Conservation (phyloP, 53 echinoderm and acorn worm species). For the Crossaster papposus region DNA sequence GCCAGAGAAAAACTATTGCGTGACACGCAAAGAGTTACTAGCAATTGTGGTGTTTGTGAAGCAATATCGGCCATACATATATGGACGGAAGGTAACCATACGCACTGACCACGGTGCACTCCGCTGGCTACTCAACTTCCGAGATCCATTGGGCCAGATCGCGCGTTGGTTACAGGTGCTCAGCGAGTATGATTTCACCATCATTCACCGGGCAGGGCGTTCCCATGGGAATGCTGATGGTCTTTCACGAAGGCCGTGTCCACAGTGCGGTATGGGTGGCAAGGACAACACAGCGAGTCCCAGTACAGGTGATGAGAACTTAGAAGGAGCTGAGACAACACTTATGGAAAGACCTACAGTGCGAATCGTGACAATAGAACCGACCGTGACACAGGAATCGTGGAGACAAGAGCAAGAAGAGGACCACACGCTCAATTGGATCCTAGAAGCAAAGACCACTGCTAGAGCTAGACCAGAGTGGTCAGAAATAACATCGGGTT, state of each 20-base stretch:
- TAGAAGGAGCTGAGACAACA: not conserved
- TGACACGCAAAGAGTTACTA: too few relatives aligned
- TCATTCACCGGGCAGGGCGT: too few relatives aligned
- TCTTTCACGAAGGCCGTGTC: conserved; percentile 28
- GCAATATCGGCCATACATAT: conserved; percentile 28
- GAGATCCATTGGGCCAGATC: conserved; percentile 47
- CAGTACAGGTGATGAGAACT: not conserved
- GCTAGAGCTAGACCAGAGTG: conserved; percentile 20
- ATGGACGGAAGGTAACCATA: conserved; percentile 20
- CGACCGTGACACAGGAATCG: conserved; percentile 6
- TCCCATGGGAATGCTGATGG: conserved; percentile 46
- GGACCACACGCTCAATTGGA: not conserved
- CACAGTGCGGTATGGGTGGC: conserved; percentile 10
- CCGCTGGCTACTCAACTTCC: conserved; percentile 32
- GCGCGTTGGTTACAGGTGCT: conserved; percentile 51
- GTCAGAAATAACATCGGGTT: not conserved
- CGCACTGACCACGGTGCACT: conserved; percentile 41
- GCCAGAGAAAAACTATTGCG: too few relatives aligned
- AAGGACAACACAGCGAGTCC: not conserved
- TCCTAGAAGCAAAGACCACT: conserved; percentile 1
- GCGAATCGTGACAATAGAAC: conserved; percentile 11
- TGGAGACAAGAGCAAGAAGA: not conserved
- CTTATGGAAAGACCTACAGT: not conserved
- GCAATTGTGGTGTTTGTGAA: conserved; percentile 15
- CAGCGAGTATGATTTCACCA: conserved; percentile 40